Evolutionary conservation across 2,888 invertebrate species (phyloP).

Genomic region (Orthosia cruda): DNA sequence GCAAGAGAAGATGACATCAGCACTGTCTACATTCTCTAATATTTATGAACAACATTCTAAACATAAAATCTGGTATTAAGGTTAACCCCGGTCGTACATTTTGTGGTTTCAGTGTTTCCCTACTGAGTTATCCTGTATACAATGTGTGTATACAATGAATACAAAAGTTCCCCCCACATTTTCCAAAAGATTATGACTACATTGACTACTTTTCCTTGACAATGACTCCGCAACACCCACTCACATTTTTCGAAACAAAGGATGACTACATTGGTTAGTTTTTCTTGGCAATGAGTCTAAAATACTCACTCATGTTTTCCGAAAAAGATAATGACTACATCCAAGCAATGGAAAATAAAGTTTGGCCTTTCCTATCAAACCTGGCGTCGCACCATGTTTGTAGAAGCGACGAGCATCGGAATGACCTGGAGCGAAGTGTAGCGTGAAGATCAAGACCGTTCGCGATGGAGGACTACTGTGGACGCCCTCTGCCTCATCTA

Average conservation of each 20-base stretch:
- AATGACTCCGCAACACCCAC: not conserved
- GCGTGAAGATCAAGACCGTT: too few relatives aligned
- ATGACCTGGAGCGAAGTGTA: too few relatives aligned
- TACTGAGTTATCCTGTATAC: conserved; percentile 5
- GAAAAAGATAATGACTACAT: conserved; percentile 16
- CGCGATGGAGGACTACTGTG: too few relatives aligned
- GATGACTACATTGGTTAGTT: conserved; percentile 1
- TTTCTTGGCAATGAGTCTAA: conserved; percentile 10
- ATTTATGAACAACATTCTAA: not conserved
- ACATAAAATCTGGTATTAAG: conserved; percentile 3
- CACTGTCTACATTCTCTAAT: not conserved
- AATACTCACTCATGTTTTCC: conserved; percentile 2
- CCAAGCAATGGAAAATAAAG: not conserved
- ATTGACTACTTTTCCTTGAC: conserved; percentile 5
- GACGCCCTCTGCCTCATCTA: too few relatives aligned
- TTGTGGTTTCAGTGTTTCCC: not conserved
- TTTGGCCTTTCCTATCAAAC: too few relatives aligned
- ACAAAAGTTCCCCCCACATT: conserved; percentile 1
- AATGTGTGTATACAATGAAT: too few relatives aligned
- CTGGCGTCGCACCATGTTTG: too few relatives aligned
- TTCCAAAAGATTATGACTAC: conserved; percentile 12
- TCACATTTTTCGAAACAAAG: conserved; percentile 14
- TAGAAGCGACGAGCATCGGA: too few relatives aligned
- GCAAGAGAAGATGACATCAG: not conserved
- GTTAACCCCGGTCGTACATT: conserved; percentile 9